phyloP scores from a whole-genome alignment of 64 coral and sea anemone genomes.

The Platygyra sinensis region DNA sequence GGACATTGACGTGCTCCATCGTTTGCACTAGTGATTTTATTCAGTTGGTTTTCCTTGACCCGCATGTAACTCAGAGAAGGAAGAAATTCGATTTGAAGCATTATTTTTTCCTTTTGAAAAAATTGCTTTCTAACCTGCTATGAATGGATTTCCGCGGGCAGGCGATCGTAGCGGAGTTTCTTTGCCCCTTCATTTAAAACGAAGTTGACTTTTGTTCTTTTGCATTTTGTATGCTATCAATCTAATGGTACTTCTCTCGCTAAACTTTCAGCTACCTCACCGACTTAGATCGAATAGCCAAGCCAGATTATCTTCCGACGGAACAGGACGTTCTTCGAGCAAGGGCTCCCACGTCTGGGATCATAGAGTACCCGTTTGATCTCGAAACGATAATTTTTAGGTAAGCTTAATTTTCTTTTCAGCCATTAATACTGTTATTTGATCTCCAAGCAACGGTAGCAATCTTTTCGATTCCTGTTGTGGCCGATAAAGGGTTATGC shows the following conservation, averaged over 20 bases:
- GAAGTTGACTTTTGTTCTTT: constrained; percentile 30
- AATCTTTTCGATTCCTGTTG: constrained; percentile 15
- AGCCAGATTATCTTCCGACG: constrained; percentile 91
- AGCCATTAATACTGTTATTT: constrained; percentile 29
- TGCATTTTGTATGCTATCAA: constrained; percentile 20
- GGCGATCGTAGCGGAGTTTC: not conserved
- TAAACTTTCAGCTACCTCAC: constrained; percentile 82
- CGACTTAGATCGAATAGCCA: constrained; percentile 91
- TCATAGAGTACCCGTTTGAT: constrained; percentile 97
- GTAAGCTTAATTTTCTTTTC: constrained; percentile 60
- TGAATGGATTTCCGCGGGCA: not conserved
- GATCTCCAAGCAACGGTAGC: constrained; percentile 21
- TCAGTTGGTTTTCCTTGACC: not conserved
- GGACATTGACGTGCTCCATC: constrained; percentile 18
- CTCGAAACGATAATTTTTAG: constrained; percentile 99
- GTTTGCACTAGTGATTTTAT: constrained; percentile 8
- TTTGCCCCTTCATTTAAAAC: not conserved
- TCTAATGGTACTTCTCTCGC: not conserved
- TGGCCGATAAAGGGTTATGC: not conserved
- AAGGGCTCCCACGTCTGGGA: constrained; percentile 90
- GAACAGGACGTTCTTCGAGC: constrained; percentile 95
- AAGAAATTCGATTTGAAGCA: constrained; percentile 1
- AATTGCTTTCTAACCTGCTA: not conserved
- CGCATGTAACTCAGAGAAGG: not conserved
- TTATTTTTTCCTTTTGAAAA: not conserved